These are phyloP conservation scores for Typhlomys cinereus DNA, from an alignment of 2,113 vertebrate genomes.

Conservation along the genomic window DNA sequence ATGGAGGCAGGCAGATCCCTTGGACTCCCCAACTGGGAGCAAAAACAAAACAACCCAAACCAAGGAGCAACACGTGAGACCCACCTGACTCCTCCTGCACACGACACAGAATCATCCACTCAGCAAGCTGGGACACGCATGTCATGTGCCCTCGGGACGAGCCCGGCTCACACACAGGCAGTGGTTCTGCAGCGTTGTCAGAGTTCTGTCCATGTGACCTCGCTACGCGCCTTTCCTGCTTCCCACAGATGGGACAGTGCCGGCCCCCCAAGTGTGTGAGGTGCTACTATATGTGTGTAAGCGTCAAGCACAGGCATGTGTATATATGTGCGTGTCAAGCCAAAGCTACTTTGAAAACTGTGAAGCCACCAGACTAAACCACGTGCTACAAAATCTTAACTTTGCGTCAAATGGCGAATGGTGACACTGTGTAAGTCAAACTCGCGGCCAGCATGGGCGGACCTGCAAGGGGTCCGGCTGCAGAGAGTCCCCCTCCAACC, in stretches of 20 bases:
- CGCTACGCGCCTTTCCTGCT: background rate
- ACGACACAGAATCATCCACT: too few relatives aligned
- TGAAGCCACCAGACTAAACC: background rate
- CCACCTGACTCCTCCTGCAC: too few relatives aligned
- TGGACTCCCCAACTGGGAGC: too few relatives aligned
- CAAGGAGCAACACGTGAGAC: too few relatives aligned
- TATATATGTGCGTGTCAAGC: background rate
- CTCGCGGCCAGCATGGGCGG: too few relatives aligned
- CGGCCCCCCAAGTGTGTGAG: background rate
- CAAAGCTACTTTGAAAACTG: background rate
- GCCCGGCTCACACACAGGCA: too few relatives aligned
- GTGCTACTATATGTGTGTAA: background rate
- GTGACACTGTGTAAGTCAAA: background rate
- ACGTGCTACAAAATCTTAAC: background rate
- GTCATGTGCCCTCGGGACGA: too few relatives aligned
- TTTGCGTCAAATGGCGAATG: background rate
- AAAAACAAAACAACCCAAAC: too few relatives aligned
- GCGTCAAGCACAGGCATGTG: background rate
- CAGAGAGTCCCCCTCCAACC: background rate
- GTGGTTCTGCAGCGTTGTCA: background rate
- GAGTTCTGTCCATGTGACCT: background rate
- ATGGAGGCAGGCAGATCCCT: too few relatives aligned
- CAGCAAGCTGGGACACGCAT: accelerated
- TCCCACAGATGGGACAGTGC: background rate
- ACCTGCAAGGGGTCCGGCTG: too few relatives aligned